Evolutionary conservation across 2,113 vertebrate species (phyloP).

Genomic region (Oostethus manadensis): DNA sequence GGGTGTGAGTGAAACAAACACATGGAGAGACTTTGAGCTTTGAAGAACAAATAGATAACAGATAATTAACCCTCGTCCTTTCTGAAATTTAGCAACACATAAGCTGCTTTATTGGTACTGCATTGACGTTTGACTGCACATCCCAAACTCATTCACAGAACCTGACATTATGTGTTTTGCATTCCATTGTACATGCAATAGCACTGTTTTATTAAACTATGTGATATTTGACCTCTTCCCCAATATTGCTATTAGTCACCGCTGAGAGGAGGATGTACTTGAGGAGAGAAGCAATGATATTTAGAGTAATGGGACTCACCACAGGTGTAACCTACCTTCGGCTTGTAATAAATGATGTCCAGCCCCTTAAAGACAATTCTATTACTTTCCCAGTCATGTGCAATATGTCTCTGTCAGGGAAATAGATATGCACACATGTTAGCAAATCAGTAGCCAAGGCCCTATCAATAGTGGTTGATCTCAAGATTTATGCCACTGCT

Average conservation of each 20-base stretch:
- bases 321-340: conserved; percentile 65
- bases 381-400: conserved; percentile 71
- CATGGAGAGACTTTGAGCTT: background rate
- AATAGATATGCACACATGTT: conserved; percentile 73
- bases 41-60: background rate
- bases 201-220: conserved; percentile 6
- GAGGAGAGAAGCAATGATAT: conserved; percentile 57
- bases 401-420: conserved; percentile 74
- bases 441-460: conserved; percentile 70
- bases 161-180: background rate
- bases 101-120: background rate
- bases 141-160: background rate
- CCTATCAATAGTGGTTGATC: conserved; percentile 71
- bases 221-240: conserved; percentile 17
- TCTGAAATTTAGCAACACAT: background rate
- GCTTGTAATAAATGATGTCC: conserved; percentile 72
- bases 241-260: conserved; percentile 23
- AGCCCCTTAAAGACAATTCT: conserved; percentile 76
- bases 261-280: conserved; percentile 37
- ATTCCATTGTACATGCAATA: conserved; percentile 9
- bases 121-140: background rate
- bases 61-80: too few relatives aligned
- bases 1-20: background rate
- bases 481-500: conserved; percentile 68
- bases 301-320: conserved; percentile 60